phyloP scores from a whole-genome alignment of 2,113 vertebrate genomes.

The Mastomys natalensis region DNA sequence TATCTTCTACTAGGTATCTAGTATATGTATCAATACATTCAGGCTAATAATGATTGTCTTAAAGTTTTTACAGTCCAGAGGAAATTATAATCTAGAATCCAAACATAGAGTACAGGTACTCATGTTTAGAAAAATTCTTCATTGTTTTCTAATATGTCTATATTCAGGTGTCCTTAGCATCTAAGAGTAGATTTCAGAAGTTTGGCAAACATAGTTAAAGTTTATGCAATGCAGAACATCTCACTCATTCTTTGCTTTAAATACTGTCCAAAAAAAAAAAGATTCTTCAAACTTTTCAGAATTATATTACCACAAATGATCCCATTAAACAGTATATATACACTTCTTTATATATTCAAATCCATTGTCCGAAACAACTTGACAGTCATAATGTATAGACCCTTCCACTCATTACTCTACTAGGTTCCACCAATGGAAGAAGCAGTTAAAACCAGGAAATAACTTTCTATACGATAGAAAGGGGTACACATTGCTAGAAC shows the following conservation, averaged over 20 bases:
- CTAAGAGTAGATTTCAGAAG: neutral
- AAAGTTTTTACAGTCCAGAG: neutral
- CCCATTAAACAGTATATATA: conserved; percentile 22
- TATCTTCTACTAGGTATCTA: neutral
- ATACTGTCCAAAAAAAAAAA: conserved; percentile 34
- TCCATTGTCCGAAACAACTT: neutral
- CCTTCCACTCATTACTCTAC: neutral
- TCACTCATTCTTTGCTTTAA: conserved; percentile 55
- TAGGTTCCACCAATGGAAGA: conserved; percentile 10
- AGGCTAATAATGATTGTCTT: conserved; percentile 10
- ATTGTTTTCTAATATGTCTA: conserved; percentile 54
- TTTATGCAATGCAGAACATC: neutral
- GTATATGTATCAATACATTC: neutral
- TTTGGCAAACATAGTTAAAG: neutral
- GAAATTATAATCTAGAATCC: neutral
- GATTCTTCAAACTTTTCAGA: conserved; percentile 45
- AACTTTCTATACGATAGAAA: conserved; percentile 51
- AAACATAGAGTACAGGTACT: neutral
- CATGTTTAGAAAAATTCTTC: conserved; percentile 2
- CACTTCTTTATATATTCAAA: conserved; percentile 37
- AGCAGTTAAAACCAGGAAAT: conserved; percentile 26
- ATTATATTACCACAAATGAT: neutral
- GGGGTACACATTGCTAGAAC: conserved; percentile 25
- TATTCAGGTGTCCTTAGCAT: neutral
- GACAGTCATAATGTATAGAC: conserved; percentile 40